These are phyloP conservation scores for Melikaiella ostensackeni DNA, from an alignment of 2,888 invertebrate species.

Conservation along the genomic window DNA sequence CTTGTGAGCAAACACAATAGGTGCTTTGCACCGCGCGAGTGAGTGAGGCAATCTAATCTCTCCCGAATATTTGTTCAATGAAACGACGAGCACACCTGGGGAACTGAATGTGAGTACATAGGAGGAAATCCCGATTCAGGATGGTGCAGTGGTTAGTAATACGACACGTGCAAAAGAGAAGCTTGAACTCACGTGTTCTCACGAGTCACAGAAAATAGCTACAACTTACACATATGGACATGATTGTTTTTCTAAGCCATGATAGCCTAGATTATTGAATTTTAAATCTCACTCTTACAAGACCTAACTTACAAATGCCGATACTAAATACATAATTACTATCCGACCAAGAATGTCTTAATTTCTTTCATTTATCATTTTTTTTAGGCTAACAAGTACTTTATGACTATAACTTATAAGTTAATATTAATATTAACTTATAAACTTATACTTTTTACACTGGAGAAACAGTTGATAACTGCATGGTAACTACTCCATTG, in stretches of 20 bases:
- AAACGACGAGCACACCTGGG: constrained; percentile 42
- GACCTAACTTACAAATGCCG: not conserved
- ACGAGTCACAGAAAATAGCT: constrained; percentile 34
- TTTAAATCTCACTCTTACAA: constrained; percentile 8
- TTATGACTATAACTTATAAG: no score
- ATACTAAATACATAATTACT: constrained; percentile 4
- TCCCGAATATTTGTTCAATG: constrained; percentile 53
- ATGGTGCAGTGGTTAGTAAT: constrained; percentile 20
- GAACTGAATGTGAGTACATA: constrained; percentile 11
- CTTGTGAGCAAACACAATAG: not conserved
- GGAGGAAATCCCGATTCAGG: constrained; percentile 12
- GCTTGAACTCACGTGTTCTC: constrained; percentile 24
- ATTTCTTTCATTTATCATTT: no score
- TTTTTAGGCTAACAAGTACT: no score
- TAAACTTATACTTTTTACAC: no score
- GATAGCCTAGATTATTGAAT: constrained; percentile 26
- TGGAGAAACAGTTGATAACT: no score
- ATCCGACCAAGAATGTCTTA: not conserved
- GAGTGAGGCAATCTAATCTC: constrained; percentile 51
- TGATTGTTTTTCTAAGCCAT: constrained; percentile 16
- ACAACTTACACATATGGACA: constrained; percentile 1
- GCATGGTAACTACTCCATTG: no score
- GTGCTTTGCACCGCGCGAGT: constrained; percentile 9
- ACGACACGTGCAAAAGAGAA: constrained; percentile 29
- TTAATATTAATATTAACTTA: no score